Evolutionary conservation across 2,113 vertebrate genomes (phyloP).

Genomic region (Urocolius indicus): DNA sequence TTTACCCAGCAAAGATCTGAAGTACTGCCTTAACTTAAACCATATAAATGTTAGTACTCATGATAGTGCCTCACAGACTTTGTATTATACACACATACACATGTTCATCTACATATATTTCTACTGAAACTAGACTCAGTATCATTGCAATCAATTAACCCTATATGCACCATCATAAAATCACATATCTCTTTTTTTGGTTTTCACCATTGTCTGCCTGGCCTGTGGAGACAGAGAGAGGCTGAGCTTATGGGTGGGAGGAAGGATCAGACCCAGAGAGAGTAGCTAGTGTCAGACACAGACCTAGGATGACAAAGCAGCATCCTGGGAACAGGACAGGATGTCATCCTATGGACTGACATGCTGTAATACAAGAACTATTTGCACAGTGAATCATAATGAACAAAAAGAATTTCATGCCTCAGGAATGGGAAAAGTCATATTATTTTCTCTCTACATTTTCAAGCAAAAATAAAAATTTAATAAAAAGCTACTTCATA

Average conservation of each 20-base stretch:
- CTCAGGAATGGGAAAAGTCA: not conserved
- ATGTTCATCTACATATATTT: not conserved
- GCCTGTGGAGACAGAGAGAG: not conserved
- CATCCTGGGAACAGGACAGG: not conserved
- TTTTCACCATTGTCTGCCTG: not conserved
- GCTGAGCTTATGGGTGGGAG: rapidly evolving
- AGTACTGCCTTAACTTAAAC: not conserved
- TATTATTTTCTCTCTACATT: not conserved
- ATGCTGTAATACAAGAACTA: not conserved
- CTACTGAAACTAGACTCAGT: not conserved
- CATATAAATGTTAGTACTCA: rapidly evolving
- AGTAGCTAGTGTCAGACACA: not conserved
- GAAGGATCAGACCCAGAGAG: not conserved
- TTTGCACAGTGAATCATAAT: not conserved
- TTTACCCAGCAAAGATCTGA: not conserved
- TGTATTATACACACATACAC: not conserved
- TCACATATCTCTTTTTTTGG: not conserved
- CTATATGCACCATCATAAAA: not conserved
- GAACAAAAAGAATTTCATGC: not conserved
- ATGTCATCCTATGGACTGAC: not conserved
- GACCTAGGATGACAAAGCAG: not conserved
- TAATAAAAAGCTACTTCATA: rapidly evolving
- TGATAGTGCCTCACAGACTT: not conserved
- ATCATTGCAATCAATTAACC: not conserved
- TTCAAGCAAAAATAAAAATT: not conserved